Base-by-base conservation (phyloP, 2,888 invertebrate species). In the Lottia gigantea region DNA sequence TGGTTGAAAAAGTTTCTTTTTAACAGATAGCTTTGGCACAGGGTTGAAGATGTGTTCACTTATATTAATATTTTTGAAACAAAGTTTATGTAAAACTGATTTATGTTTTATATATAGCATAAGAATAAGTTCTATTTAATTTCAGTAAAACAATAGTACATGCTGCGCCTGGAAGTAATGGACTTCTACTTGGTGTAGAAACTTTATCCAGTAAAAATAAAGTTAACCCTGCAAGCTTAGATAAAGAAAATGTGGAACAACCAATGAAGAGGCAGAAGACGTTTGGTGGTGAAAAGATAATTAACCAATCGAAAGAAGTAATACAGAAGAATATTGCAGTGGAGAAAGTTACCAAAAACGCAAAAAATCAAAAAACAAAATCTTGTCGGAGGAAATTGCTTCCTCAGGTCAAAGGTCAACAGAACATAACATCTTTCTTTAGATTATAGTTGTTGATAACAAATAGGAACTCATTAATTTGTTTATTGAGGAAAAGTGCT, bases 331-430 rank as follows among this genome's bases (percentile, higher is more conserved):
- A 31, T 15, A 45, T 19, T 26, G 45, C 31, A 63, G 23, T 45
- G 6, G 46, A 63, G 40, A 68, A 55, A 26, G 62, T 12, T 55
- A 15, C 19, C 46, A 69, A 64, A 19, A 49, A 69, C 14, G 62
- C 40, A 79, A 78, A 49, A 76, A 79, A 67, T 68, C 67, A 16
- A 68, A 74, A 55, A 67, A 71, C 49, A 75, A 74, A 80, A 46
- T 66, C 66, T 31, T 78, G 78, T 66, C 67, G 82, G 16, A 74
- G 81, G 61, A 80, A 79, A 66, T 73, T 83, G 19, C 62, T 83
- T 65, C 81, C 83, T 16, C 83, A 80, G 71, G 76, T 83, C 73
- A 82, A 82, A 76, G 83, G 83, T 64, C 83, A 83, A 70, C 79
- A 81, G 68, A 77, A 78, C 23, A 62, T 83, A 25, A 75, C 77